phyloP scores from a whole-genome alignment of 2,888 invertebrate species.

The Halocaridina rubra region DNA sequence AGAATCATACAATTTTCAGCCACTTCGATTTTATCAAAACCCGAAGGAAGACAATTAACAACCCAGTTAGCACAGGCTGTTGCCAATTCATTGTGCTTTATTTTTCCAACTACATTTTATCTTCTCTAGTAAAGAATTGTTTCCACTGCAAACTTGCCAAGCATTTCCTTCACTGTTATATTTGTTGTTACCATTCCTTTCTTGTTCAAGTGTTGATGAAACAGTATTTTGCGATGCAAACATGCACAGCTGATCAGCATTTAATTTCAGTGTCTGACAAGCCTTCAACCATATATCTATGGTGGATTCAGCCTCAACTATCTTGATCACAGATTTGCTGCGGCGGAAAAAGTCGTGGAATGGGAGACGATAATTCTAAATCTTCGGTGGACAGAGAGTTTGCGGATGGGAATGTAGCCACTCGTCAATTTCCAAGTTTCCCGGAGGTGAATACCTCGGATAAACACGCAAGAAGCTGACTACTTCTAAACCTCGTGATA shows the following conservation, averaged over 20 bases:
- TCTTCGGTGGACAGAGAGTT: constrained; percentile 30
- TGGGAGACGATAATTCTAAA: constrained; percentile 50
- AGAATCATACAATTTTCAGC: constrained; percentile 30
- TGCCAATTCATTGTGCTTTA: constrained; percentile 47
- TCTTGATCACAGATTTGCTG: constrained; percentile 27
- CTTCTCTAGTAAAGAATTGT: constrained; percentile 35
- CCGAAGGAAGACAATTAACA: constrained; percentile 51
- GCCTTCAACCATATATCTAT: constrained; percentile 51
- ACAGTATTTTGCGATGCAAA: constrained; percentile 55
- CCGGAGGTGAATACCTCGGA: constrained; percentile 10
- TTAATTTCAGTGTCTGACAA: constrained; percentile 43
- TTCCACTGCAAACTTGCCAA: constrained; percentile 52
- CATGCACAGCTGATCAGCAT: constrained; percentile 46
- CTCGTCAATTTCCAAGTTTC: constrained; percentile 40
- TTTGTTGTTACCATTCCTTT: background rate
- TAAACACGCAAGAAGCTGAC: constrained; percentile 54
- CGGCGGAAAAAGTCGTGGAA: constrained; percentile 51
- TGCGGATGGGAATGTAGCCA: constrained; percentile 52
- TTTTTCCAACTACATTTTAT: constrained; percentile 38
- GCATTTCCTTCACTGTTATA: background rate
- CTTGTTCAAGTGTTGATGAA: constrained; percentile 21
- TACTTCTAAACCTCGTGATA: constrained; percentile 48
- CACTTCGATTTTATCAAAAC: constrained; percentile 50
- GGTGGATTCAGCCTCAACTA: constrained; percentile 50
- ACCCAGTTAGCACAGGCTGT: constrained; percentile 57